Evolutionary conservation across 2,888 invertebrate species (phyloP).

Genomic region (Nasonia oneida): DNA sequence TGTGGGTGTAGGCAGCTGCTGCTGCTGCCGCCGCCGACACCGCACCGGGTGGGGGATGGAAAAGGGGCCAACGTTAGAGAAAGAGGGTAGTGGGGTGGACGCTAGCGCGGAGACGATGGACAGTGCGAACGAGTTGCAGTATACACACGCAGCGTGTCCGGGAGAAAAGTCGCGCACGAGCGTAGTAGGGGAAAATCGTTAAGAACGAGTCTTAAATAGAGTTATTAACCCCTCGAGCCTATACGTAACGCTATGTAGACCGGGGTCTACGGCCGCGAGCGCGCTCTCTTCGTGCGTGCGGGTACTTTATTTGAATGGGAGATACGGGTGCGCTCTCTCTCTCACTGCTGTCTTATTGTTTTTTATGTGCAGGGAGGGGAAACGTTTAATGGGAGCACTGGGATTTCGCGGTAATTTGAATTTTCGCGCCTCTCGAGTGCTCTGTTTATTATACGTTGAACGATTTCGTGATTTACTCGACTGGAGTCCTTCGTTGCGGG

Average conservation of each 20-base stretch:
- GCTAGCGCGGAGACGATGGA: slow-evolving; percentile 22
- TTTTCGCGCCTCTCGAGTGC: neutral
- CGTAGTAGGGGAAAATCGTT: slow-evolving; percentile 28
- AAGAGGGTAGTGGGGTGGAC: slow-evolving; percentile 50
- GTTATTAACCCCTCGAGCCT: slow-evolving; percentile 54
- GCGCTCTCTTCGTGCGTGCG: neutral
- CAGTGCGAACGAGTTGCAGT: slow-evolving; percentile 6
- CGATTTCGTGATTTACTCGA: neutral
- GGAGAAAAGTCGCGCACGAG: slow-evolving; percentile 1
- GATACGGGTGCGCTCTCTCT: neutral
- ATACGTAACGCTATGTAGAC: neutral
- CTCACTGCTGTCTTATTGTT: neutral
- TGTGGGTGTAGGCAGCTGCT: slow-evolving; percentile 74
- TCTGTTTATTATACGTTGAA: neutral
- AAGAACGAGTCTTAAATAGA: slow-evolving; percentile 52
- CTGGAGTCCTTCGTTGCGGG: neutral
- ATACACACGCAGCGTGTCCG: neutral
- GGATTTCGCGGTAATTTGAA: neutral
- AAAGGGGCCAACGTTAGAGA: slow-evolving; percentile 48
- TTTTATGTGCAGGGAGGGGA: neutral
- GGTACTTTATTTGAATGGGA: neutral
- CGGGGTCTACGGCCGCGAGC: slow-evolving; percentile 5
- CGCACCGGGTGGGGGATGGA: slow-evolving; percentile 4
- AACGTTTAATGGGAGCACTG: neutral
- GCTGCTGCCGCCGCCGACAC: slow-evolving; percentile 45